Base-by-base conservation (phyloP, 2,797 vertebrate species). In the Tolypeutes matacus region DNA sequence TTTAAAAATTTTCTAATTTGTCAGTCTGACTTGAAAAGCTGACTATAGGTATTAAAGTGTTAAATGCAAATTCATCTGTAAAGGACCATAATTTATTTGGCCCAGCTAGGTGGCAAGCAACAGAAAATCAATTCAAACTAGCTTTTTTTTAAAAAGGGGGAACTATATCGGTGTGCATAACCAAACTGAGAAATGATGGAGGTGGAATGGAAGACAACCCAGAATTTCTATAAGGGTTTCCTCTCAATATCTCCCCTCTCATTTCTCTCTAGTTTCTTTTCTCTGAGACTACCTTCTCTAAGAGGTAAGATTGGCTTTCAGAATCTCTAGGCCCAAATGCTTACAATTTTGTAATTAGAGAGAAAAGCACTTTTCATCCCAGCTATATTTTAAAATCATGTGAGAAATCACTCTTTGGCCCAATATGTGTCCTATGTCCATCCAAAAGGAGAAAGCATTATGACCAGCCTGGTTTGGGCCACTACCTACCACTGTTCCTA, bases 191-290 rank as follows among this genome's bases (percentile, higher is more conserved):
- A 27, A 42, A 51, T 69, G 7, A 70, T 14, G 21, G 46, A 62
- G 3, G 36, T 9, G 4, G 10, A 21, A 15, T 15, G 12, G 4
- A 80, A 46, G 58, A 80, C 31, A 80, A 70, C 3, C 56, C n/a
- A 17, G 5, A 84, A 31, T 69, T 46, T 14, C 23, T 42, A 70
- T 8, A 21, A 27, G 56, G 42, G n/a, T 64, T 64, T 85, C 15
- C 25, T 90, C n/a, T 65, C 49, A 88, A 15, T 3, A 39, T 46
- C 36, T 81, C 34, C 17, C 12, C 69, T 81, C 8, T 49, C 60
- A 39, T 89, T 89, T 60, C 77, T 25, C 20, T 89, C 31, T 56
- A 62, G 36, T 60, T 82, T 77, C 56, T 81, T 58, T 85, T 87
- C 36, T 73, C 65, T 65, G 27, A 85, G 67, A 77, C 20, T 13